Evolutionary conservation across 37 sponge, comb jelly and placozoan species (phyloP).

Genomic region (Ephydatia muelleri): DNA sequence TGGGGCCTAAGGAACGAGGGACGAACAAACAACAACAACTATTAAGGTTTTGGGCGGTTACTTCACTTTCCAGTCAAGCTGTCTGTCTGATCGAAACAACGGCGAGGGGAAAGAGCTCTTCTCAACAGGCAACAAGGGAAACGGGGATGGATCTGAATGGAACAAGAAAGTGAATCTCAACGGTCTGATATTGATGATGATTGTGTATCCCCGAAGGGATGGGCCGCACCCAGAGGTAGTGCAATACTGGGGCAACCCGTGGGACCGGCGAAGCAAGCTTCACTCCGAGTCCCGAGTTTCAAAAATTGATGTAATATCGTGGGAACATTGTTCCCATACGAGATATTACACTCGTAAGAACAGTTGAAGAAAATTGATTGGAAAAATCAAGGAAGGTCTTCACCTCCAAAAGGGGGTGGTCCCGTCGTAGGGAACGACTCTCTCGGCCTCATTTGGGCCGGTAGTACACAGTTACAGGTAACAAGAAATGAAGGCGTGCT

Average conservation of each 20-base stretch:
- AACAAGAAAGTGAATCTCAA: too few relatives aligned
- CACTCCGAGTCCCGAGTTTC: constrained; percentile 4
- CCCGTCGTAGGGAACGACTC: constrained; percentile 1
- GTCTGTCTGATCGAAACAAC: too few relatives aligned
- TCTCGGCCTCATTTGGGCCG: constrained; percentile 1
- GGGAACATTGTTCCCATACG: constrained; percentile 4
- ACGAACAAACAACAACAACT: too few relatives aligned
- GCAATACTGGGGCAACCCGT: constrained; percentile 32
- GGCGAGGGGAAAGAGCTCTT: too few relatives aligned
- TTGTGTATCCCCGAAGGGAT: constrained; percentile 14
- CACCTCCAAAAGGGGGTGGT: constrained; percentile 1
- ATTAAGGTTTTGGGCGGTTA: too few relatives aligned
- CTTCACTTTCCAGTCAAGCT: too few relatives aligned
- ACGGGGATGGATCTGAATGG: too few relatives aligned
- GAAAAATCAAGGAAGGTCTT: background rate
- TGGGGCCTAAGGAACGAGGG: too few relatives aligned
- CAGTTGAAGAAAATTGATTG: background rate
- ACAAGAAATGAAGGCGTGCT: constrained; percentile 1
- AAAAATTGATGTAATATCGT: constrained; percentile 24
- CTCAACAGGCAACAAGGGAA: too few relatives aligned
- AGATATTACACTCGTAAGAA: constrained; percentile 1
- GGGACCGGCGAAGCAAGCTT: constrained; percentile 30
- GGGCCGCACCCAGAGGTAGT: constrained; percentile 30
- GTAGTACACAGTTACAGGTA: constrained; percentile 1
- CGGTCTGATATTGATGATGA: background rate